A percentile compares a stretch with the other conserved stretches of the same genome.
Evolutionary conservation across 2,797 vertebrate genomes (phyloP).

Genomic region (Prionace glauca): DNA sequence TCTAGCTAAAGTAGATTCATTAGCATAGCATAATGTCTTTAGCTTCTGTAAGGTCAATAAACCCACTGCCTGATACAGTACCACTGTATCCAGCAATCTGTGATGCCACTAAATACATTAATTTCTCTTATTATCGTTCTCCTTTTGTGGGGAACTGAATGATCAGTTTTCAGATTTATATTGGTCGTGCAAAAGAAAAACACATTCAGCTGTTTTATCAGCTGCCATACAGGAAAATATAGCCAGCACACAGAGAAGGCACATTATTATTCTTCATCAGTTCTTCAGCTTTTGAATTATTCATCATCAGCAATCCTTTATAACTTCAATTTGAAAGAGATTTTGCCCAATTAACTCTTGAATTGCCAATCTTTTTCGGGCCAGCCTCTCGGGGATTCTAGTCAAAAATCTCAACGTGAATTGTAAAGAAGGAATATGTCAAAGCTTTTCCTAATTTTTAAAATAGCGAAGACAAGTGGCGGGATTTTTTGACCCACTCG

Average conservation of each 20-base stretch:
- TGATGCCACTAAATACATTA: conserved; percentile 1
- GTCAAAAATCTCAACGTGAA: neutral
- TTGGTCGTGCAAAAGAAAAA: neutral
- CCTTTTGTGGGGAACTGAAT: conserved; percentile 20
- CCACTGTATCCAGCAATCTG: neutral
- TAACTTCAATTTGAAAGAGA: neutral
- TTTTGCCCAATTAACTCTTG: conserved; percentile 15
- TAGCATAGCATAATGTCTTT: conserved; percentile 30
- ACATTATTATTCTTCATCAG: conserved; percentile 18
- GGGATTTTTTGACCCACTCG: too few relatives aligned
- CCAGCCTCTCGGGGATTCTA: neutral
- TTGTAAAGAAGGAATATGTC: neutral
- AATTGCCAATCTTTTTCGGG: neutral
- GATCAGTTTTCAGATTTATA: conserved; percentile 23
- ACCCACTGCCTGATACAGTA: neutral
- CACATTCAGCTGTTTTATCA: conserved; percentile 34
- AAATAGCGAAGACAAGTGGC: neutral
- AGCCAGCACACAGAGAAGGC: neutral
- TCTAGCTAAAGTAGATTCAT: neutral
- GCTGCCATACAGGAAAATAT: conserved; percentile 22
- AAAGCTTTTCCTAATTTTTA: neutral
- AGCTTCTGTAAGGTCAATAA: conserved; percentile 25
- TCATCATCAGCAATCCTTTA: neutral
- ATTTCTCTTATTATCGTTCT: conserved; percentile 1
- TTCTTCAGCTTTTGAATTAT: conserved; percentile 8